Conservation (phyloP, 2,888 invertebrate species). For the Geotrupes spiniger region DNA sequence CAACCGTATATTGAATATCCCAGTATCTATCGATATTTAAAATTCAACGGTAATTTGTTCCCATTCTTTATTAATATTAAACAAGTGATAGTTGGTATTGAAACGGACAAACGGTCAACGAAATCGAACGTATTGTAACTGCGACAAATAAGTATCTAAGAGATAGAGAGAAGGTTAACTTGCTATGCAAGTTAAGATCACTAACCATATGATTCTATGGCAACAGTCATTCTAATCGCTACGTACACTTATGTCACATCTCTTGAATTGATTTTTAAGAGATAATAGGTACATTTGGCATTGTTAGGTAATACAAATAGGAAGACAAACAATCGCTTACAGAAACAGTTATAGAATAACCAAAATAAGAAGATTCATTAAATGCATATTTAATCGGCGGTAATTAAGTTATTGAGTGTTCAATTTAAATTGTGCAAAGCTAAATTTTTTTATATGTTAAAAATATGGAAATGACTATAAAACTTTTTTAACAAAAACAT, state of each 20-base stretch:
- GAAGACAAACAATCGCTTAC: slow-evolving; percentile 29
- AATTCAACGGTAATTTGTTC: slow-evolving; percentile 28
- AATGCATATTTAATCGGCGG: neutral
- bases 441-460: too few species aligned
- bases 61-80: slow-evolving; percentile 23
- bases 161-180: too few species aligned
- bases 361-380: slow-evolving; percentile 13
- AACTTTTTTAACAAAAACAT: too few species aligned
- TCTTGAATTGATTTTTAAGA: slow-evolving; percentile 29
- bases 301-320: slow-evolving; percentile 27
- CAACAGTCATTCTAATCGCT: slow-evolving; percentile 39
- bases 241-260: slow-evolving; percentile 41
- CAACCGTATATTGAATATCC: slow-evolving; percentile 7
- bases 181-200: slow-evolving; percentile 22
- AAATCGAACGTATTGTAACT: too few species aligned
- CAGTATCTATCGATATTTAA: slow-evolving; percentile 12
- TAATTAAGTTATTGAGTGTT: neutral
- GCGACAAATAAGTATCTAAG: too few species aligned
- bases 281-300: slow-evolving; percentile 44
- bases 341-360: slow-evolving; percentile 5
- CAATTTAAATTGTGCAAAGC: neutral
- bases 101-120: too few species aligned
- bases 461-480: too few species aligned
- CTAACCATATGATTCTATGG: slow-evolving; percentile 37
- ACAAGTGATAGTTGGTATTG: slow-evolving; percentile 10